phyloP scores from a whole-genome alignment of 1,140 invertebrate genomes.

The Amphibalanus amphitrite region DNA sequence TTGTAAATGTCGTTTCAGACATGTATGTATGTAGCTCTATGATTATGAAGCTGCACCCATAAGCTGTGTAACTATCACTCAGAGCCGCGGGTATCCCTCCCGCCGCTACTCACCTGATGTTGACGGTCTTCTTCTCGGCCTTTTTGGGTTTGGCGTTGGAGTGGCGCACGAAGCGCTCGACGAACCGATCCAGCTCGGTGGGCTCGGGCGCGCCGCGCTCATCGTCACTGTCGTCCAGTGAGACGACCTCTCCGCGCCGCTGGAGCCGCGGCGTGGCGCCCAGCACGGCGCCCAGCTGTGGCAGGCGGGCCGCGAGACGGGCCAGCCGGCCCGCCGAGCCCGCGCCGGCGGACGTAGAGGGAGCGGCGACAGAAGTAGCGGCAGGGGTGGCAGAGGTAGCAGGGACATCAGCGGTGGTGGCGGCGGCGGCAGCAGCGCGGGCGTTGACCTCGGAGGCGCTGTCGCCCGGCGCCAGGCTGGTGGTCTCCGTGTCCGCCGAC shows the following conservation, averaged over 20 bases:
- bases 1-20: too few relatives aligned
- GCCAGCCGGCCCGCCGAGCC: background rate
- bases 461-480: background rate
- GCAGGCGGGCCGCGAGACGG: background rate
- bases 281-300: background rate
- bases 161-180: constrained; percentile 18
- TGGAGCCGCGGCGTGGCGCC: background rate
- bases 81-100: too few relatives aligned
- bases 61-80: too few relatives aligned
- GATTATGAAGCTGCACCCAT: too few relatives aligned
- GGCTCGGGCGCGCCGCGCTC: constrained; percentile 11
- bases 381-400: too few relatives aligned
- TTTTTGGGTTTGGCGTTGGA: constrained; percentile 14
- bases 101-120: constrained; percentile 22
- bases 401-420: too few relatives aligned
- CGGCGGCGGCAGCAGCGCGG: background rate
- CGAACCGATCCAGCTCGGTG: constrained; percentile 17
- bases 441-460: background rate
- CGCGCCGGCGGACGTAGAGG: too few relatives aligned
- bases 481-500: background rate
- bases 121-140: constrained; percentile 16
- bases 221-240: background rate
- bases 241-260: background rate
- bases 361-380: too few relatives aligned
- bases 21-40: too few relatives aligned